Base-by-base conservation (phyloP, 2,797 vertebrate species). In the Sibirionetta formosa region DNA sequence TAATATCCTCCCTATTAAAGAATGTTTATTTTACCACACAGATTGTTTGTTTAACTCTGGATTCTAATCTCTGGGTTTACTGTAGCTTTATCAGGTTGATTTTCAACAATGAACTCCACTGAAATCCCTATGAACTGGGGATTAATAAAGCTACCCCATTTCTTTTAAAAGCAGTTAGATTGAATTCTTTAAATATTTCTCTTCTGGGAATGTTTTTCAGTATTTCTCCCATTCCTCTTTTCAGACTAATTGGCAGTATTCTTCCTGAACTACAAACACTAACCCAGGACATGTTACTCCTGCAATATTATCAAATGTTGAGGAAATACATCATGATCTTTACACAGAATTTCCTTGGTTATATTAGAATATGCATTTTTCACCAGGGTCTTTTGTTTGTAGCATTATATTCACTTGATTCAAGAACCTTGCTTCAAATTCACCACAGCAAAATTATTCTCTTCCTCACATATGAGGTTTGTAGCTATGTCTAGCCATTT, bases 111-210 rank as follows among this genome's bases (percentile, higher is more conserved):
- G 84, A 94, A 94, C 7, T 56, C 46, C 19, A 46, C 11, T 63
- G 56, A 85, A 88, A 95, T 46, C 14, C 0, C 0, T 80, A 48
- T 56, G 40, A 84, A 93, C 88, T 22, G 7, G 8, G 54, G 38
- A 38, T 38, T 38, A 38, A 69, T 68, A 20, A 76, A 93, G 35
- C 23, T 81, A 76, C 29, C 85, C 12, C 16, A 58, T 33, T 16
- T 73, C 68, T 92, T 86, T 86, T 60, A 73, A 73, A 88, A 80
- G n/a, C 68, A n/a, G 76, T 61, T 33, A 69, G 50, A 70, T 48
- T 68, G 57, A 58, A 80, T 87, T 77, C 15, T 66, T 88, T 48
- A 79, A 91, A 82, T 93, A 82, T 86, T 92, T 94, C 50, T 69
- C 22, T 72, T 91, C 63, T 14, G 26, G 18, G 14, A 10, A 66